phyloP scores from a whole-genome alignment of 1,140 invertebrate genomes.

The Panulirus ornatus region DNA sequence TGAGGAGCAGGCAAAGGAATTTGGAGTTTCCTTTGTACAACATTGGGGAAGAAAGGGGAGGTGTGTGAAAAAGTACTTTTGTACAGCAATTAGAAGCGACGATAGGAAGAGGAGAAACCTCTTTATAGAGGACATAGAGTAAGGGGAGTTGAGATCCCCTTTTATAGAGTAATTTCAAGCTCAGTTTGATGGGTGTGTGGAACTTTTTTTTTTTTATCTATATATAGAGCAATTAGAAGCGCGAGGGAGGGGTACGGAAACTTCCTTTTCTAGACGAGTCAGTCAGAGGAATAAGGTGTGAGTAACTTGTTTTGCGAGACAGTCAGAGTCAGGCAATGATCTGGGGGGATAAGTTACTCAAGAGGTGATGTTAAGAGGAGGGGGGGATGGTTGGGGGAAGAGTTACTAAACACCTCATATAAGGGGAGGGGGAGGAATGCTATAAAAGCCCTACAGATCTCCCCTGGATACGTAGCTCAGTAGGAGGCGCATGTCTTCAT shows the following conservation, averaged over 20 bases:
- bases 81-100: too few species aligned
- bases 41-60: too few species aligned
- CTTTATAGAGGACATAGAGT: too few species aligned
- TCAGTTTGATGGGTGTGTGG: not conserved
- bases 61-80: too few species aligned
- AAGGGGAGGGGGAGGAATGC: not conserved
- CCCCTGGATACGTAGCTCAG: too few species aligned
- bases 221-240: not conserved
- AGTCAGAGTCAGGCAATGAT: not conserved
- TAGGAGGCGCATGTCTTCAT: too few species aligned
- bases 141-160: not conserved
- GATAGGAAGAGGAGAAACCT: too few species aligned
- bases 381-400: not conserved
- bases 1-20: not conserved
- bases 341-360: not conserved
- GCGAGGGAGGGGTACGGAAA: not conserved
- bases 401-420: too few species aligned
- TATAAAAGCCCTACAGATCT: too few species aligned
- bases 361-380: not conserved
- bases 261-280: not conserved
- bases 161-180: not conserved
- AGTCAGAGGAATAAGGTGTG: not conserved
- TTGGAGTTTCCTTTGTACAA: not conserved
- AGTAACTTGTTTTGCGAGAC: not conserved
- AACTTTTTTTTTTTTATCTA: not conserved